These are phyloP conservation scores for Pyrocoelia pectoralis DNA, from an alignment of 2,888 invertebrate species.

Conservation along the genomic window DNA sequence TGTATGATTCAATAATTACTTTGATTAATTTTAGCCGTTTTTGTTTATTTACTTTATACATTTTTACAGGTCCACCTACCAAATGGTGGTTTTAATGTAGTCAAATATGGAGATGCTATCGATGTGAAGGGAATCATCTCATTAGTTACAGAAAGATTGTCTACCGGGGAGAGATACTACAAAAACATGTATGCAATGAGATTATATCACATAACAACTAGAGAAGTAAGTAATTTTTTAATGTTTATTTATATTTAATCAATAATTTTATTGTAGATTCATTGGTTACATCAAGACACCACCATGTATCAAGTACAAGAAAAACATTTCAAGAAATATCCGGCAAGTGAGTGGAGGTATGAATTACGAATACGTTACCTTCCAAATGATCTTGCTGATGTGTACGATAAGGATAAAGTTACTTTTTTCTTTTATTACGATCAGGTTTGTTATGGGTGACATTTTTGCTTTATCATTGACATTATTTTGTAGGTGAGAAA, in stretches of 20 bases:
- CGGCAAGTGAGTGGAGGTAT: constrained; percentile 84
- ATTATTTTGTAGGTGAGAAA: constrained; percentile 81
- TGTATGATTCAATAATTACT: no score
- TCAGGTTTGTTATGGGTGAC: constrained; percentile 74
- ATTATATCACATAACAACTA: constrained; percentile 78
- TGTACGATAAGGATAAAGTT: constrained; percentile 91
- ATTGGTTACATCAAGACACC: constrained; percentile 93
- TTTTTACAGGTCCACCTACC: constrained; percentile 85
- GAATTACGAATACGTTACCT: constrained; percentile 94
- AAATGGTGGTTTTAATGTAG: constrained; percentile 91
- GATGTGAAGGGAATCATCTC: constrained; percentile 89
- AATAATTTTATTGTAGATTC: constrained; percentile 58
- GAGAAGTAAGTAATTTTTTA: constrained; percentile 67
- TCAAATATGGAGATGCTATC: constrained; percentile 85
- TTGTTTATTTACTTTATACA: no score
- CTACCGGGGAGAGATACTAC: constrained; percentile 80
- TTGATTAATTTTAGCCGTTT: no score
- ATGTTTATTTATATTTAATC: constrained; percentile 31
- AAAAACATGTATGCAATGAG: constrained; percentile 86
- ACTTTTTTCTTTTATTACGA: constrained; percentile 98
- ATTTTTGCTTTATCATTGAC: neutral
- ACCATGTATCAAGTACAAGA: constrained; percentile 88
- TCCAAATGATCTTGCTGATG: constrained; percentile 85
- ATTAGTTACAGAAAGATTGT: constrained; percentile 81
- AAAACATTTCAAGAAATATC: constrained; percentile 73